phyloP scores from a whole-genome alignment of 2,113 vertebrate species.

The Hemibates koningsi region DNA sequence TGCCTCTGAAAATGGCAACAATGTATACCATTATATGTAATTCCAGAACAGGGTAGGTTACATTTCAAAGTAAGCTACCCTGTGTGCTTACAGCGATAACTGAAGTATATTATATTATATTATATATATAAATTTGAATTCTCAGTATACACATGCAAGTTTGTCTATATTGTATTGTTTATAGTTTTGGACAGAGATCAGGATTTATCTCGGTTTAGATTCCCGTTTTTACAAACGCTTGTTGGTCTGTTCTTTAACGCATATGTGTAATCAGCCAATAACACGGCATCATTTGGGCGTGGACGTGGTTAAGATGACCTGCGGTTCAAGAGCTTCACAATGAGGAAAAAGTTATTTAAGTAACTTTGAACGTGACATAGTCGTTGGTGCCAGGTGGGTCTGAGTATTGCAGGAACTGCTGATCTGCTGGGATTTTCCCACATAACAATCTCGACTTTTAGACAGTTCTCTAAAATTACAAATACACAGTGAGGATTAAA shows the following conservation, averaged over 20 bases:
- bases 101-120: not conserved
- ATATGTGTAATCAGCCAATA: not conserved
- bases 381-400: not conserved
- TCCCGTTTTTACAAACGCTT: rapidly evolving
- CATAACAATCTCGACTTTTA: not conserved
- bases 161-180: not conserved
- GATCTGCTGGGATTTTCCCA: not conserved
- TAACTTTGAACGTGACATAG: not conserved
- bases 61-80: rapidly evolving
- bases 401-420: not conserved
- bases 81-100: not conserved
- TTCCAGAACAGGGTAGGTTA: not conserved
- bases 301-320: not conserved
- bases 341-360: not conserved
- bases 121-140: not conserved
- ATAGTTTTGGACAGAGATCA: not conserved
- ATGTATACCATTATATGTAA: not conserved
- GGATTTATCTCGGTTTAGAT: not conserved
- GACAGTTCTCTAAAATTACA: not conserved
- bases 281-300: not conserved
- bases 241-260: not conserved
- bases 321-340: not conserved
- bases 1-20: not conserved
- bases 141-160: not conserved
- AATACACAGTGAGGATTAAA: not conserved